Percentiles rank a stretch among this genome's conserved stretches.
These are phyloP conservation scores for Megatriorchis doriae DNA, from an alignment of 2,113 vertebrate genomes.

Conservation along the genomic window DNA sequence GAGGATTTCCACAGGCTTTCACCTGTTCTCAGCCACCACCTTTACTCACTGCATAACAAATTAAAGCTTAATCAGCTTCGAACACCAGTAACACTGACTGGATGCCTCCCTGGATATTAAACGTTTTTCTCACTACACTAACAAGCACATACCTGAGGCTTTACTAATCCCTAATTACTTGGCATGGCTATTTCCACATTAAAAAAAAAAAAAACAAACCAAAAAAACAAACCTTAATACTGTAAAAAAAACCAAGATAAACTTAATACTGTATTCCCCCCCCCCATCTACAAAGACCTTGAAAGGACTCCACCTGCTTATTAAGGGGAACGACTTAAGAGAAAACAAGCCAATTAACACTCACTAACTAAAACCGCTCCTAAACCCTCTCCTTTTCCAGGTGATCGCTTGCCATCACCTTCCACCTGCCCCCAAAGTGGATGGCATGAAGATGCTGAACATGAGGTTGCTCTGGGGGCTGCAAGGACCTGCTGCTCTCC, in stretches of 20 bases:
- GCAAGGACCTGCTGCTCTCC: neutral
- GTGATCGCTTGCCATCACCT: neutral
- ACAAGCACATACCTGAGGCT: neutral
- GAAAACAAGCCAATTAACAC: neutral
- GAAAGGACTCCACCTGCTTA: constrained; percentile 11
- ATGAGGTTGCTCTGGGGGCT: neutral
- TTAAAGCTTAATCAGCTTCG: neutral
- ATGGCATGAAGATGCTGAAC: fast-evolving
- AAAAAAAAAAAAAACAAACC: neutral
- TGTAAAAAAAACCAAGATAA: neutral
- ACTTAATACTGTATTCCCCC: neutral
- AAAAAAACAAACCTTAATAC: neutral
- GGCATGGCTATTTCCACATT: neutral
- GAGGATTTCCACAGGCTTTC: neutral
- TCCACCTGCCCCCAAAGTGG: neutral
- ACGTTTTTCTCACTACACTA: neutral
- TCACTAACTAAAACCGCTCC: neutral
- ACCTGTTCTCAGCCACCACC: neutral
- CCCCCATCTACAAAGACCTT: neutral
- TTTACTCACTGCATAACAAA: neutral
- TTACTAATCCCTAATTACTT: neutral
- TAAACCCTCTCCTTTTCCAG: neutral
- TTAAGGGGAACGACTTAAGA: neutral
- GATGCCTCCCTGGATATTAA: neutral
- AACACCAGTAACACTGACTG: neutral